Conservation (phyloP, 2,113 vertebrate genomes). For the Thalassoma bifasciatum region DNA sequence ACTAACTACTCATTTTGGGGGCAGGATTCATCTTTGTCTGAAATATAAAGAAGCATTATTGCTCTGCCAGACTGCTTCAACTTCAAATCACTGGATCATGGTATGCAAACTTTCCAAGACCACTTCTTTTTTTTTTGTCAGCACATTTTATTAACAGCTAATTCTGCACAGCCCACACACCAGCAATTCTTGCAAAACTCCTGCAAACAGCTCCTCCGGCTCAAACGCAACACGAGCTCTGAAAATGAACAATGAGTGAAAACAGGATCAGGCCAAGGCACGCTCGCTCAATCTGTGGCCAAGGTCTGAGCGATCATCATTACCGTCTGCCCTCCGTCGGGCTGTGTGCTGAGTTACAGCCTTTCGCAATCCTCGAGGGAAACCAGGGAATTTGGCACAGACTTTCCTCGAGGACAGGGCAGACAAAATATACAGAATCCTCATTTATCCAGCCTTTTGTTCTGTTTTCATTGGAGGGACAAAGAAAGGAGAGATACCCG, state of each 20-base stretch:
- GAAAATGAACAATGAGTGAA: conserved; percentile 63
- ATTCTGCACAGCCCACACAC: conserved; percentile 15
- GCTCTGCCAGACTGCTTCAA: conserved; percentile 17
- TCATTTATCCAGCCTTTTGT: conserved; percentile 59
- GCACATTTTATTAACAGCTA: conserved; percentile 31
- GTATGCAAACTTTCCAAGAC: conserved; percentile 30
- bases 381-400: conserved; percentile 70
- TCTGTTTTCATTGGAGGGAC: conserved; percentile 63
- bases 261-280: conserved; percentile 60
- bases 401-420: conserved; percentile 63
- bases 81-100: conserved; percentile 17
- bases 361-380: conserved; percentile 75
- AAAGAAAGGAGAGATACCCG: not conserved
- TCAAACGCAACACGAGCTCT: conserved; percentile 26
- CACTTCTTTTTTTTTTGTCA: conserved; percentile 24
- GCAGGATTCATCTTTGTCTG: conserved; percentile 26
- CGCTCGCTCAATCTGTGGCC: conserved; percentile 62
- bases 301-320: conserved; percentile 77
- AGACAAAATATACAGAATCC: conserved; percentile 71
- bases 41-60: conserved; percentile 3
- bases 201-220: conserved; percentile 20
- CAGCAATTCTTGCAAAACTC: conserved; percentile 51
- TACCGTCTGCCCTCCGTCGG: conserved; percentile 72
- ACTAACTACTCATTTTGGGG: conserved; percentile 21
- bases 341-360: conserved; percentile 68